Base-by-base conservation (phyloP, 2,888 invertebrate genomes). In the Archaeoteleia sp. region DNA sequence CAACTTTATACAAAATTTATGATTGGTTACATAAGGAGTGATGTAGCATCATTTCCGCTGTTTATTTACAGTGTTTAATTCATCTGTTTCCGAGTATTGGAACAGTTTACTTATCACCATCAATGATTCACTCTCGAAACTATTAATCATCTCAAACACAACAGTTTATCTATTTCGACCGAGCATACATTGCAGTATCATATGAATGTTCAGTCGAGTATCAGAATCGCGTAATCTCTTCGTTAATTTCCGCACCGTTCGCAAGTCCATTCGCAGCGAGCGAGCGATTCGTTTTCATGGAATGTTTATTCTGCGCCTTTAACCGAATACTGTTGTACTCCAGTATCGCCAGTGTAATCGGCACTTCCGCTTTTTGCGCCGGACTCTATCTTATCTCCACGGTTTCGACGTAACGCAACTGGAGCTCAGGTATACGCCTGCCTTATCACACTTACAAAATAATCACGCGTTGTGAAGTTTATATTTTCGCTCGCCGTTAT, bases 251-350 rank as follows among this genome's bases (percentile, higher is more conserved):
- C 68, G 70, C 67, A 69, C 42, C 69, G 67, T 67, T 67, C 51
- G 69, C 71, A 69, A 67, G 70, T 71, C 61, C 57, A 45, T 37
- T 46, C 48, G 62, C 60, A 57, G 65, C 42, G 13, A 46, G 45
- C 30, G 37, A 23, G 20, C 29, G 30, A 12, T 39, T 51, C 14
- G 12, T 23, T 62, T 68, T 70, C 67, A 27, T 17, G 43, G 54
- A 72, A 70, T 70, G 69, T 74, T 72, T 69, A 70, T 68, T 70
- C 61, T 42, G 51, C 63, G 63, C 63, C 68, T 71, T 71, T 63
- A 69, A 32, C 69, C 57, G 55, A 45, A 55, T 49, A 69, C 62
- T 23, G 20, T 27, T 37, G 37, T 14, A 49, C 35, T 23, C 27
- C 32, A 23, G 32, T 54, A 54, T 34, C 23, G 15, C 14, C 17